Conservation (phyloP, 92 coral and sea anemone species). For the Siderastrea siderea region DNA sequence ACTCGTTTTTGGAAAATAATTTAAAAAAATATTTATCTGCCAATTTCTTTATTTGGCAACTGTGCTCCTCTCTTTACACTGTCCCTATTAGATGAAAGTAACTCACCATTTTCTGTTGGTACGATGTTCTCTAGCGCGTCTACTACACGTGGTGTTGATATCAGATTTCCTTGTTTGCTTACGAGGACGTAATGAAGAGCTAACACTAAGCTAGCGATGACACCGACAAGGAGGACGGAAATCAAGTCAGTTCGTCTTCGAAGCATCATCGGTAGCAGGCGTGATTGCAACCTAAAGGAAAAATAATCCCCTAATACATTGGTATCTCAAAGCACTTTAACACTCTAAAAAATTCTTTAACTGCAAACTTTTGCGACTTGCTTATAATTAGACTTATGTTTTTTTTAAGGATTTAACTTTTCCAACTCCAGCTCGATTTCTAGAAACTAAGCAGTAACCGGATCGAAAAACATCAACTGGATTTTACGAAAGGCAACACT, state of each 20-base stretch:
- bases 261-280: background rate
- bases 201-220: background rate
- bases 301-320: background rate
- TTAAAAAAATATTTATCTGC: no score
- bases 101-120: background rate
- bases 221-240: background rate
- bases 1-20: no score
- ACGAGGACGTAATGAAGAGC: background rate
- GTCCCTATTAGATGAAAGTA: background rate
- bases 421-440: no score
- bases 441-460: no score
- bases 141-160: background rate
- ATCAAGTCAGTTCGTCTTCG: background rate
- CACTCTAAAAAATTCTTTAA: background rate
- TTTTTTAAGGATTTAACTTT: no score
- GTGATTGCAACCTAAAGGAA: background rate
- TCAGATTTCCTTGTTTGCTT: background rate
- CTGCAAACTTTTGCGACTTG: background rate
- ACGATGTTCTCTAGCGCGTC: background rate
- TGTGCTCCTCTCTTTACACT: no score
- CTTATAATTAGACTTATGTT: no score
- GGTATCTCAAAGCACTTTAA: no score
- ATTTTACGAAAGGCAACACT: no score
- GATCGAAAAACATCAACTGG: no score
- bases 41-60: no score